Base-by-base conservation (phyloP, 2,797 vertebrate species). In the Acipenser transmontanus region DNA sequence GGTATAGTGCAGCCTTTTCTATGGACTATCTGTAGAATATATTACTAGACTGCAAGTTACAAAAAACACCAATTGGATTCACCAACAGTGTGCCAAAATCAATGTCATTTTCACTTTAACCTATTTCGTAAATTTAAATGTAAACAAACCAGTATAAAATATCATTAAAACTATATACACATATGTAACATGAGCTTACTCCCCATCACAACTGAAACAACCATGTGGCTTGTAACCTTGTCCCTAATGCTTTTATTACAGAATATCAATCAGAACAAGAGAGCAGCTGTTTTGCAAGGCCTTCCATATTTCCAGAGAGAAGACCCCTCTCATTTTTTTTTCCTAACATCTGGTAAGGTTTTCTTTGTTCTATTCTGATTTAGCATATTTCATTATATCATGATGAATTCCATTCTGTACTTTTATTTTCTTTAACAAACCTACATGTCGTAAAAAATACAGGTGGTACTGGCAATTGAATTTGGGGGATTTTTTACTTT, bases 251-350 rank as follows among this genome's bases (percentile, higher is more conserved):
- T 57, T 7, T 71, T 68, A 68, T 71, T 9, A 8, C 64, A 66
- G 63, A 64, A 63, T 66, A 65, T 64, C 20, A 68, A 71, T 60
- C 60, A 63, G 62, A 71, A 60, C 50, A 68, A 59, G 70, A 71
- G 65, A 60, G 68, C 68, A 70, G 64, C 64, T 56, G 69, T 17
- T 14, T 62, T 70, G 68, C 64, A 62, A 59, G 68, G 64, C 8
- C 63, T 70, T n/a, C 66, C 68, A 66, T 68, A 50, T 61, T 70
- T 67, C 68, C 61, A 67, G 62, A 67, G 48, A 65, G 68, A 72
- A 49, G 67, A 69, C 59, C 65, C 65, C 64, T 66, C 60, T 62
- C 49, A 20, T 63, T 49, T 70, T 10, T 10, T 66, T 70, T 66
- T 66, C 65, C 66, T 68, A 20, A 8, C 67, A 62, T 63, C 62